Base-by-base conservation (phyloP, 92 coral and sea anemone genomes). In the Phenganax marumi region DNA sequence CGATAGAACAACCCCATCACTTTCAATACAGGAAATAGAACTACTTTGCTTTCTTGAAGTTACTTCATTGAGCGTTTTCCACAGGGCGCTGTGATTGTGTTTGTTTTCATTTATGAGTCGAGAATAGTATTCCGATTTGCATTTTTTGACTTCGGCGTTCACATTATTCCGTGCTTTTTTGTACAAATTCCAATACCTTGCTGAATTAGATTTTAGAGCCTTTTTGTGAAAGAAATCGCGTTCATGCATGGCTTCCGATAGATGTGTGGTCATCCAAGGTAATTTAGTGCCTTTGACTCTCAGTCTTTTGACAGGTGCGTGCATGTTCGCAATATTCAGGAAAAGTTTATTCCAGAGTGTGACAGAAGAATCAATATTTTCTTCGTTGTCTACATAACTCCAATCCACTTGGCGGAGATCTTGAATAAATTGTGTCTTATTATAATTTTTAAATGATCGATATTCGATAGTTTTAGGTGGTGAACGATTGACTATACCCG, bases 51-150 rank as follows among this genome's bases (percentile, higher is more conserved):
- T 82, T 23, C 87, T 62, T 54, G 90, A 65, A 24, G 84, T 82
- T 12, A 83, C 53, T 54, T 75, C 87, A 54, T 81, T 82, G 23
- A 86, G 83, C 12, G 90, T 76, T 81, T 87, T 87, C 90, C 90
- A 82, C 70, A 82, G 62, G 9, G 73, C 87, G 73, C 84, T 83
- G 57, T 85, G 80, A 69, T 75, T 87, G 7, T 63, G 63, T 77
- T 81, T 87, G 84, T 82, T 87, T 63, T 82, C 86, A 25, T 75
- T 75, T 61, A 86, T 86, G 23, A 69, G 64, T 55, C 48, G 75
- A 21, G 83, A 52, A 52, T 84, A 87, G 65, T 84, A 87, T 51
- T 84, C 84, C 52, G 85, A 77, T 84, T 87, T 87, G n/a, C 85
- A 76, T 53, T 60, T 84, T 76, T 84, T 84, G 52, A 84, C 80